Evolutionary conservation across 1,140 invertebrate genomes (phyloP).

Genomic region (Penaeus indicus): DNA sequence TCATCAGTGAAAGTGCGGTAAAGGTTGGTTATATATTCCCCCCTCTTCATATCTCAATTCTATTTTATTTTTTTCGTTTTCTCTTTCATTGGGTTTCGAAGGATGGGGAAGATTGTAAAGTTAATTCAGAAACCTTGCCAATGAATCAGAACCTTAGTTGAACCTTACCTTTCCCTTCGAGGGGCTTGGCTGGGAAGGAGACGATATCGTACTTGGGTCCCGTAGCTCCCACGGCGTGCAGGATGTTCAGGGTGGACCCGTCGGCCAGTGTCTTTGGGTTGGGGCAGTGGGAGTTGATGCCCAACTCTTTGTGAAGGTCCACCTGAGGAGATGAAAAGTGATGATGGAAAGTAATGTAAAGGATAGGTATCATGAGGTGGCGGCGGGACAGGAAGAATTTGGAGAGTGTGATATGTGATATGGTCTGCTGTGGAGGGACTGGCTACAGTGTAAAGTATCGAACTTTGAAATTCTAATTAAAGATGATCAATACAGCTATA

Average conservation of each 20-base stretch:
- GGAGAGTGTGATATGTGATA: not conserved
- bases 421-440: too few species aligned
- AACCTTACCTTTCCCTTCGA: conserved; percentile 78
- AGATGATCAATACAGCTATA: too few species aligned
- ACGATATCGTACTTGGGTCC: conserved; percentile 82
- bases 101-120: too few species aligned
- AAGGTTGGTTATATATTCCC: too few species aligned
- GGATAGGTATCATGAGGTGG: not conserved
- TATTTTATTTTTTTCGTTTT: too few species aligned
- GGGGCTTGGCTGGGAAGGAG: conserved; percentile 78
- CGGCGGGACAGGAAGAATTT: not conserved
- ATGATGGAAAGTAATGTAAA: not conserved
- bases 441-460: too few species aligned
- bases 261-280: conserved; percentile 85
- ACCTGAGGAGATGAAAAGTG: conserved; percentile 72
- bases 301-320: conserved; percentile 79
- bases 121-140: too few species aligned
- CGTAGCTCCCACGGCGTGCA: conserved; percentile 77
- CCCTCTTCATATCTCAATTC: too few species aligned
- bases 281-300: conserved; percentile 86
- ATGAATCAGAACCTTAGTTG: too few species aligned
- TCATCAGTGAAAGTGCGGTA: too few species aligned
- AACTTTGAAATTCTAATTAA: too few species aligned
- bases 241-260: conserved; percentile 85
- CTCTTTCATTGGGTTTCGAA: too few species aligned